phyloP scores from a whole-genome alignment of 2,797 vertebrate genomes.

The Dendrocincla tyrannina region DNA sequence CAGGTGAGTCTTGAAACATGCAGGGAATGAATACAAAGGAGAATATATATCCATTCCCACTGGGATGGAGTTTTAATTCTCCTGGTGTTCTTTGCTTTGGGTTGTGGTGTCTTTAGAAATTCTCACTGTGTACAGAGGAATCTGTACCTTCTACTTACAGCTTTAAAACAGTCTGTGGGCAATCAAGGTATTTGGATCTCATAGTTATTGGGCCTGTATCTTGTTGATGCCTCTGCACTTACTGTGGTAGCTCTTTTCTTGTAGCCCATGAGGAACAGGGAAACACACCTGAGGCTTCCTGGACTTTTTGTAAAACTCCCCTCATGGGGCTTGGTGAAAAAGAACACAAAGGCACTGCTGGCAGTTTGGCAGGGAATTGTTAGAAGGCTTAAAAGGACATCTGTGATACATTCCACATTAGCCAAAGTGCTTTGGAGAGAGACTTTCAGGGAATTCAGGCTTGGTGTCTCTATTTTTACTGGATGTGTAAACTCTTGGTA shows the following conservation, averaged over 20 bases:
- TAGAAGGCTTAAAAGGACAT: neutral
- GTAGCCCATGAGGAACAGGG: neutral
- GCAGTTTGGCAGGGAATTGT: neutral
- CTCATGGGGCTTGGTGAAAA: neutral
- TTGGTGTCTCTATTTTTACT: neutral
- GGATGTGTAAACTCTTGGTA: neutral
- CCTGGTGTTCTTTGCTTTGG: neutral
- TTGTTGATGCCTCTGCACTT: neutral
- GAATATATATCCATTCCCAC: neutral
- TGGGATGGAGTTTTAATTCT: neutral
- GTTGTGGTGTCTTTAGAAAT: neutral
- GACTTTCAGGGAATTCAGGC: neutral
- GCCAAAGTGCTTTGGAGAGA: neutral
- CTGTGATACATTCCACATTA: neutral
- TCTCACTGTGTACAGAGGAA: neutral
- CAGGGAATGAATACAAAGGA: neutral
- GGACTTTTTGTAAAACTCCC: neutral
- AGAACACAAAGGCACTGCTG: neutral
- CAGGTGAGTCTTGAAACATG: neutral
- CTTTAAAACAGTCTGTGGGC: neutral
- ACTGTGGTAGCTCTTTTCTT: neutral
- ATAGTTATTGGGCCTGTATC: neutral
- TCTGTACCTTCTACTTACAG: neutral
- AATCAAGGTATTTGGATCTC: neutral
- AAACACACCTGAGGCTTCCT: neutral